Conservation (phyloP, 2,797 vertebrate genomes). For the Eospalax fontanierii region DNA sequence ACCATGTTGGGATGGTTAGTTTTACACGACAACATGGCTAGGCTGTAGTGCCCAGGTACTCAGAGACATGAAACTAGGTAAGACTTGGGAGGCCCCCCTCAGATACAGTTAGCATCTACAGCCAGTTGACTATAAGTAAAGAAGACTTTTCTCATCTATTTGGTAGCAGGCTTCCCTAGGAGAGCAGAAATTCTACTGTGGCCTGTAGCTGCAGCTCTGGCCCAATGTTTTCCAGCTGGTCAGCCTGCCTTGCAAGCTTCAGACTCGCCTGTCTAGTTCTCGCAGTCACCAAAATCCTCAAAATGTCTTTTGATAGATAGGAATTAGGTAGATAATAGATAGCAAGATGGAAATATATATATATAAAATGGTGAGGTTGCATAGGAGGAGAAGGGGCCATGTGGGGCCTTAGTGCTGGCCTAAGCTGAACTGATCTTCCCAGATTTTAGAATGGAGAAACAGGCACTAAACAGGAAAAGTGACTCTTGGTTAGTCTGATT, state of each 20-base stretch:
- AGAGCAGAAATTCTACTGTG: not conserved
- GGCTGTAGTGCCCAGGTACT: not conserved
- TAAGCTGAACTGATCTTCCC: not conserved
- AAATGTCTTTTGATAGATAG: slow-evolving; percentile 19
- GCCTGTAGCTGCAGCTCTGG: not conserved
- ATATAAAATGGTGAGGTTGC: not conserved
- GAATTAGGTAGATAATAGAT: not conserved
- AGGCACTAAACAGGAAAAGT: not conserved
- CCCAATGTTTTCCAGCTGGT: not conserved
- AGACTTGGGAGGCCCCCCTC: not conserved
- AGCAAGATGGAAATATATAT: not conserved
- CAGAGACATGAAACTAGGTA: not conserved
- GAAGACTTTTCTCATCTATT: not conserved
- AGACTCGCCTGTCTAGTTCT: not conserved
- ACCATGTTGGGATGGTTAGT: not conserved
- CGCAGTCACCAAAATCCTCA: not conserved
- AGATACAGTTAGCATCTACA: not conserved
- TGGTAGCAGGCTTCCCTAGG: slow-evolving; percentile 18
- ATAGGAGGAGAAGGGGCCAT: not conserved
- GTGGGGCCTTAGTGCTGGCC: too few relatives aligned
- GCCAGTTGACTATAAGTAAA: slow-evolving; percentile 12
- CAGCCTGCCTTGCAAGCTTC: not conserved
- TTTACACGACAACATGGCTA: not conserved
- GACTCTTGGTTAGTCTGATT: not conserved
- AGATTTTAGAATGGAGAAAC: slow-evolving; percentile 10